Evolutionary conservation across 2,113 vertebrate genomes (phyloP).

Genomic region (Cervus canadensis): DNA sequence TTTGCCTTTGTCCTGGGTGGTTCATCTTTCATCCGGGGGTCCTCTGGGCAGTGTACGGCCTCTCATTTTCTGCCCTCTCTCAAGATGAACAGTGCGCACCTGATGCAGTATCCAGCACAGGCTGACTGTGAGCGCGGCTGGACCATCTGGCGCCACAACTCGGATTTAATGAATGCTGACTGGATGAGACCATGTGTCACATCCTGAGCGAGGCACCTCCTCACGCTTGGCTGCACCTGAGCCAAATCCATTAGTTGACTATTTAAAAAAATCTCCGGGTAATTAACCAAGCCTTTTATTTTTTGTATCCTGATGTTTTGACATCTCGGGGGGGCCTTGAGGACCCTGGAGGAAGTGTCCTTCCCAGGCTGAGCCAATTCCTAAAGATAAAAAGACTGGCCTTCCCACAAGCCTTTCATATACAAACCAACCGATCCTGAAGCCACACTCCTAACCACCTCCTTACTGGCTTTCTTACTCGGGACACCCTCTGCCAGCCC

Average conservation of each 20-base stretch:
- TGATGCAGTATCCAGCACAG: not conserved
- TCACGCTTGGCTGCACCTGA: not conserved
- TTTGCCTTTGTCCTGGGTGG: not conserved
- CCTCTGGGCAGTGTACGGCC: not conserved
- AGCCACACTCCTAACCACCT: not conserved
- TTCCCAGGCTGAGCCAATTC: not conserved
- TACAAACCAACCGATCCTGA: not conserved
- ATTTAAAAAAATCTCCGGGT: not conserved
- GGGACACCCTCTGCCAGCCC: not conserved
- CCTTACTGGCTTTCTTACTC: not conserved
- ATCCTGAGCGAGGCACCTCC: not conserved
- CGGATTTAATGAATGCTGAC: conserved; percentile 56
- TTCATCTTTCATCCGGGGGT: not conserved
- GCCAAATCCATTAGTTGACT: not conserved
- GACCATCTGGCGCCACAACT: conserved; percentile 52
- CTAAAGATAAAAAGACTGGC: not conserved
- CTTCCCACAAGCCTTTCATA: not conserved
- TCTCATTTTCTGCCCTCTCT: not conserved
- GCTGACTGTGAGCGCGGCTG: not conserved
- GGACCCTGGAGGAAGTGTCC: not conserved
- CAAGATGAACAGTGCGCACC: conserved; percentile 14
- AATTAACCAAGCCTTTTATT: not conserved
- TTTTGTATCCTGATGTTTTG: not conserved
- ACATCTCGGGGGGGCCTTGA: not conserved
- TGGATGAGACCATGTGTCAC: conserved; percentile 11